phyloP scores from a whole-genome alignment of 2,113 vertebrate genomes.

The Procavia capensis region DNA sequence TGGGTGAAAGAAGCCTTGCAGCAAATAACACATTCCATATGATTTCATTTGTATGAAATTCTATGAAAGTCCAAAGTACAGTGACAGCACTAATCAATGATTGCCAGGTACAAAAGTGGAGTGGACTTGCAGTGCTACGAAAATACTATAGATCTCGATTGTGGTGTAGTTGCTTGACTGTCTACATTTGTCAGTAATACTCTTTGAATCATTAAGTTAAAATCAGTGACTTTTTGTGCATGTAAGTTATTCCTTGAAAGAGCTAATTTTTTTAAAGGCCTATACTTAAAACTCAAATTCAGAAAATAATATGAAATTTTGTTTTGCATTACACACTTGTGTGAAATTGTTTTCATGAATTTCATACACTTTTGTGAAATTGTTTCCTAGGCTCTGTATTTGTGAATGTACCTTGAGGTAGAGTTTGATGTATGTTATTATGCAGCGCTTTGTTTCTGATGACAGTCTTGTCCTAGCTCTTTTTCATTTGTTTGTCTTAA shows the following conservation, averaged over 20 bases:
- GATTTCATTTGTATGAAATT: neutral
- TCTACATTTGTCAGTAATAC: neutral
- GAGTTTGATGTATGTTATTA: neutral
- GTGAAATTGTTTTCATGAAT: too few species aligned
- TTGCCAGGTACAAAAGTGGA: neutral
- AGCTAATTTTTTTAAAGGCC: neutral
- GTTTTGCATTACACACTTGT: neutral
- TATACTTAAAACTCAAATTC: slow-evolving; percentile 8
- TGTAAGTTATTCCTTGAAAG: neutral
- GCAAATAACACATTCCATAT: neutral
- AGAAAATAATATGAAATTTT: neutral
- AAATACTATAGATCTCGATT: neutral
- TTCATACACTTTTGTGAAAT: neutral
- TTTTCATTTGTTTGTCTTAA: neutral
- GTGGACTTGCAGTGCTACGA: neutral
- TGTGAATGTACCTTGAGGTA: neutral
- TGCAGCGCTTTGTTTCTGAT: neutral
- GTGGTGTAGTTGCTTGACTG: neutral
- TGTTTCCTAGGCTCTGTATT: neutral
- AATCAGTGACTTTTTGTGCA: neutral
- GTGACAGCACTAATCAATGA: neutral
- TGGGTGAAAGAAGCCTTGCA: neutral
- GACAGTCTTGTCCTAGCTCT: neutral
- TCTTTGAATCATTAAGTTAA: neutral
- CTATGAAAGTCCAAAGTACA: neutral